These are phyloP conservation scores for Entomyzon cyanotis DNA, from an alignment of 2,113 vertebrate species.

Conservation along the genomic window DNA sequence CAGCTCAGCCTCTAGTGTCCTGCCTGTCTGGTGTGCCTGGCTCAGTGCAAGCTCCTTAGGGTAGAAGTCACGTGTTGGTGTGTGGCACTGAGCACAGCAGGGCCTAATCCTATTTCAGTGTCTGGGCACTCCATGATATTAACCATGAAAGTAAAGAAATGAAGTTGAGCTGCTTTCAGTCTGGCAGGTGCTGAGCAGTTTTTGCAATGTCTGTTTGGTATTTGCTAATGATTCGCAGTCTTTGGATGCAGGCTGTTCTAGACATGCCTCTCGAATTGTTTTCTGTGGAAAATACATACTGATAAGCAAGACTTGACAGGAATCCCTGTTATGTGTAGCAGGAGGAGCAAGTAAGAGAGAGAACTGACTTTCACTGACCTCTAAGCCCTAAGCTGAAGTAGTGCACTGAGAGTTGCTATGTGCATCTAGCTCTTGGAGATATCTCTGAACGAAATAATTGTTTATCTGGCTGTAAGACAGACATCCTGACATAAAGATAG, in stretches of 20 bases:
- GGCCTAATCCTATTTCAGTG: conserved; percentile 23
- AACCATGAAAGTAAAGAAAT: not conserved
- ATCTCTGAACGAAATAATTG: not conserved
- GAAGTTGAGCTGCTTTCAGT: not conserved
- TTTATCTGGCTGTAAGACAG: not conserved
- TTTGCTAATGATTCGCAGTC: not conserved
- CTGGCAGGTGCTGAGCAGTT: not conserved
- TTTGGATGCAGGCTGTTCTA: not conserved
- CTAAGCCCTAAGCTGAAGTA: not conserved
- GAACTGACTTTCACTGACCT: conserved; percentile 5
- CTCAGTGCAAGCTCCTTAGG: conserved; percentile 29
- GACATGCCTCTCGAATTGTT: not conserved
- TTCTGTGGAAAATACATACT: not conserved
- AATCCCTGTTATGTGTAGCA: not conserved
- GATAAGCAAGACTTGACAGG: not conserved
- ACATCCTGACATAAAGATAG: not conserved
- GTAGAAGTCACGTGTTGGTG: not conserved
- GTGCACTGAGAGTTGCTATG: not conserved
- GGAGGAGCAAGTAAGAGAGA: not conserved
- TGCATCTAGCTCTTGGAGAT: not conserved
- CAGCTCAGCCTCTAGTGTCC: not conserved
- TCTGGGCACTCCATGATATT: not conserved
- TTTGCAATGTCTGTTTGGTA: not conserved
- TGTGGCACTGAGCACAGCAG: not conserved
- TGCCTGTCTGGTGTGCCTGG: not conserved